Conservation (phyloP, 2,888 invertebrate genomes). For the Orthosia incerta region DNA sequence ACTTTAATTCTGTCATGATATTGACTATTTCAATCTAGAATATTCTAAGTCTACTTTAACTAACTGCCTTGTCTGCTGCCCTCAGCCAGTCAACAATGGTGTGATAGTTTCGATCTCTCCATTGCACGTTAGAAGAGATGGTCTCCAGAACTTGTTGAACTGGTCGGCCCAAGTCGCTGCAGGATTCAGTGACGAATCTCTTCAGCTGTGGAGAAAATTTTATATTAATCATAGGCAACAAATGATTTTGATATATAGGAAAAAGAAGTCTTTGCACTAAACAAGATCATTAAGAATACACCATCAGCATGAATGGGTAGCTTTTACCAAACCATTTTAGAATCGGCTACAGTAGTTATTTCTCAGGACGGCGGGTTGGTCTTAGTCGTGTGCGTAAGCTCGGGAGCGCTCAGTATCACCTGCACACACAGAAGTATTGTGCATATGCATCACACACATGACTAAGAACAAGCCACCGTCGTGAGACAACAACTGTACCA, state of each 20-base stretch:
- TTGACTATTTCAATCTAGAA: constrained; percentile 45
- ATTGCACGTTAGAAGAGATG: constrained; percentile 95
- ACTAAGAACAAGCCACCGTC: too few species aligned
- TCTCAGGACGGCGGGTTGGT: too few species aligned
- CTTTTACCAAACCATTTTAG: too few species aligned
- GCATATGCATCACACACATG: too few species aligned
- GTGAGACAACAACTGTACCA: too few species aligned
- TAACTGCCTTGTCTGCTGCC: constrained; percentile 69
- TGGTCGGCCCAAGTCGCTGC: constrained; percentile 93
- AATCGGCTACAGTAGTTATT: too few species aligned
- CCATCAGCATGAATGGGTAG: too few species aligned
- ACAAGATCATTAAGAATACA: too few species aligned
- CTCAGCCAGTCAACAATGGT: constrained; percentile 94
- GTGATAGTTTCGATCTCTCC: constrained; percentile 95
- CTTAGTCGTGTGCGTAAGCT: too few species aligned
- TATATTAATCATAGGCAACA: background rate
- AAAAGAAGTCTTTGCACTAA: too few species aligned
- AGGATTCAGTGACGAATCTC: constrained; percentile 92
- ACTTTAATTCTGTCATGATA: constrained; percentile 35
- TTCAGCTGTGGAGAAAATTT: constrained; percentile 89
- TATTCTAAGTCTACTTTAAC: constrained; percentile 53
- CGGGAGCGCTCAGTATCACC: too few species aligned
- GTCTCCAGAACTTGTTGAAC: constrained; percentile 95
- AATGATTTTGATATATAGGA: background rate
- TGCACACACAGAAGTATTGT: too few species aligned